Conservation (phyloP, 2,797 vertebrate species). For the Pangasius djambal region DNA sequence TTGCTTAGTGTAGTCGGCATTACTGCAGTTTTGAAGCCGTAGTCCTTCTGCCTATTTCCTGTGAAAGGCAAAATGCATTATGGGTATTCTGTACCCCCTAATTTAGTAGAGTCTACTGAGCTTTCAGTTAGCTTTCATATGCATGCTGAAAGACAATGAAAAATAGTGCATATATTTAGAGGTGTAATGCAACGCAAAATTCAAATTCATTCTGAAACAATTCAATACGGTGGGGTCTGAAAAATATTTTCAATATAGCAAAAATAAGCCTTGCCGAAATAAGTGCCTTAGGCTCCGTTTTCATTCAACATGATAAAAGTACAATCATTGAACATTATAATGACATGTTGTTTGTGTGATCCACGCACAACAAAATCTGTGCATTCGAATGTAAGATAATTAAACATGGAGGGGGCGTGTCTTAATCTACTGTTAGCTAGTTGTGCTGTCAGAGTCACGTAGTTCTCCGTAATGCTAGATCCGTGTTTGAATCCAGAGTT, state of each 20-base stretch:
- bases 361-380: not conserved
- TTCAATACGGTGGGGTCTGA: not conserved
- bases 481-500: too few species aligned
- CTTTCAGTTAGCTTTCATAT: not conserved
- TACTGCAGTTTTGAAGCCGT: not conserved
- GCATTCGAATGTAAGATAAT: not conserved
- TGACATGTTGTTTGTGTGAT: not conserved
- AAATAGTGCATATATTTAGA: not conserved
- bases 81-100: not conserved
- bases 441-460: too few species aligned
- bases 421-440: not conserved
- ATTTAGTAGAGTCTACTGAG: not conserved
- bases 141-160: not conserved
- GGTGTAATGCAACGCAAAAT: not conserved
- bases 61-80: not conserved
- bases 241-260: not conserved
- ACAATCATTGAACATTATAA: not conserved
- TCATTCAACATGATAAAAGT: not conserved
- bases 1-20: not conserved
- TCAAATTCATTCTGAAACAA: not conserved
- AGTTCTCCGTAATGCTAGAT: too few species aligned
- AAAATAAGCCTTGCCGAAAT: not conserved
- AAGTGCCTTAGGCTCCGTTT: not conserved
- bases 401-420: not conserved
- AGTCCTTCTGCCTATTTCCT: not conserved